phyloP scores from a whole-genome alignment of 2,888 invertebrate species.

The Tinea pellionella region DNA sequence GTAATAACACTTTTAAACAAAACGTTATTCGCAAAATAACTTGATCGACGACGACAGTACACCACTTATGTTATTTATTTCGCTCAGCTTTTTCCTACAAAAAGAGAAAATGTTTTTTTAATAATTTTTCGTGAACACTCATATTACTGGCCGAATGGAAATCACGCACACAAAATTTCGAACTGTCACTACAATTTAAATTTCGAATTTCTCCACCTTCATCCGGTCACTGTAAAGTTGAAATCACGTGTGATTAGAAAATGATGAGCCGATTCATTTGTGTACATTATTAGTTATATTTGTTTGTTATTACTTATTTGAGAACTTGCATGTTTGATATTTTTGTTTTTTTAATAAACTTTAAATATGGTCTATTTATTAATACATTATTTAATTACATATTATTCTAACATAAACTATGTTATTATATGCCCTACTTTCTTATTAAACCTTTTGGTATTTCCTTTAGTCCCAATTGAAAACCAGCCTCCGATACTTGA shows the following conservation, averaged over 20 bases:
- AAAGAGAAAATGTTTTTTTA: slow-evolving; percentile 48
- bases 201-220: slow-evolving; percentile 61
- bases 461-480: no score
- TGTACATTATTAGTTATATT: background rate
- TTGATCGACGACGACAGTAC: slow-evolving; percentile 64
- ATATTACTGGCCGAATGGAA: background rate
- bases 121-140: background rate
- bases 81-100: slow-evolving; percentile 67
- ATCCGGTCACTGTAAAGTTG: slow-evolving; percentile 67
- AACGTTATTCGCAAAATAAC: slow-evolving; percentile 68
- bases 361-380: no score
- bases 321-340: slow-evolving; percentile 2
- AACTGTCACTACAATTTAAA: slow-evolving; percentile 32
- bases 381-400: no score
- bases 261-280: slow-evolving; percentile 17
- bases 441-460: no score
- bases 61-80: slow-evolving; percentile 68
- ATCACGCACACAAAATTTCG: slow-evolving; percentile 16
- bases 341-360: background rate
- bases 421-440: no score
- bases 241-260: slow-evolving; percentile 64
- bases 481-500: no score
- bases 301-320: background rate
- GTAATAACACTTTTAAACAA: slow-evolving; percentile 58
- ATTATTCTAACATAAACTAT: no score